A percentile compares a stretch with the other conserved stretches of the same genome.
phyloP scores from a whole-genome alignment of 1,140 invertebrate species.

The Cheumatopsyche charites region DNA sequence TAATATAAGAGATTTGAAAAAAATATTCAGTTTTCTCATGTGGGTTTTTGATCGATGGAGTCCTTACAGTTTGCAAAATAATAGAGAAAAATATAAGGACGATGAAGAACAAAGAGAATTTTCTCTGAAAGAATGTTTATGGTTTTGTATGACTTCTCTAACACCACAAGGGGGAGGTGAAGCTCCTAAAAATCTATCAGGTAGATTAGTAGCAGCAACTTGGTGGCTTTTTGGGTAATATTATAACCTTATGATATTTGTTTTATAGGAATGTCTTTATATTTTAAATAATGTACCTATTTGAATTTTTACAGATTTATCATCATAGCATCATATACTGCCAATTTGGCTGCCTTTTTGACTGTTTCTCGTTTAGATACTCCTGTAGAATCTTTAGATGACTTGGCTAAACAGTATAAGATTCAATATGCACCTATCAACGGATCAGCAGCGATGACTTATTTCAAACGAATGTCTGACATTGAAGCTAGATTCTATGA shows the following conservation, averaged over 20 bases:
- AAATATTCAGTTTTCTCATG: conserved; percentile 78
- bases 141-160: conserved; percentile 99
- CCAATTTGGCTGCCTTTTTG: conserved; percentile 93
- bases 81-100: conserved; percentile 89
- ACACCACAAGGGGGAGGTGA: conserved; percentile 97
- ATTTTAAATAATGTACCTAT: not conserved
- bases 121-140: conserved; percentile 93
- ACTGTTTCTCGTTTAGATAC: conserved; percentile 92
- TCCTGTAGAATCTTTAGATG: conserved; percentile 90
- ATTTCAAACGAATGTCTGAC: conserved; percentile 94
- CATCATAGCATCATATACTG: conserved; percentile 98
- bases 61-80: conserved; percentile 96
- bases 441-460: conserved; percentile 85
- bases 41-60: conserved; percentile 96
- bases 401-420: conserved; percentile 93
- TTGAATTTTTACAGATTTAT: conserved; percentile 71
- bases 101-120: conserved; percentile 96
- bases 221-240: conserved; percentile 94
- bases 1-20: too few species aligned
- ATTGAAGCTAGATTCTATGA: conserved; percentile 96
- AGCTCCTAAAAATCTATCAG: conserved; percentile 93
- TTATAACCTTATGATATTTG: not conserved
- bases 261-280: not conserved
- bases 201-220: conserved; percentile 89
- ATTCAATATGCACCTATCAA: conserved; percentile 91